A percentile compares a stretch with the other conserved stretches of the same genome.
These are phyloP conservation scores for Drosophila burlai DNA, from an alignment of 1,140 invertebrate genomes.

Conservation along the genomic window DNA sequence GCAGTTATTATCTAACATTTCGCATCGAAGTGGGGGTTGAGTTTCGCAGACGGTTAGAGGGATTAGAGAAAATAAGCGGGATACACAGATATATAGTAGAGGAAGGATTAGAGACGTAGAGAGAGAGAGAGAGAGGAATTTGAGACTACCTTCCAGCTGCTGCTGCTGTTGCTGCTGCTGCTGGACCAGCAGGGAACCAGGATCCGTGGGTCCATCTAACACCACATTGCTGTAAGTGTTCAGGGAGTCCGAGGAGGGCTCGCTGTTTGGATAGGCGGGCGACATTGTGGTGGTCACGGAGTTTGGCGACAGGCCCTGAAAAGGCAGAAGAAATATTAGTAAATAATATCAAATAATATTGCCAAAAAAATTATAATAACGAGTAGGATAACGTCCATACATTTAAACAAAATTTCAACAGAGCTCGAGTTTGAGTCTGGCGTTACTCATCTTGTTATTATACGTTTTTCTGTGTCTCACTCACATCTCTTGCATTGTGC, in stretches of 20 bases:
- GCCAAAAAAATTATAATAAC: too few relatives aligned
- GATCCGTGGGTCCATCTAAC: conserved; percentile 62
- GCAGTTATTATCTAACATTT: conserved; percentile 79
- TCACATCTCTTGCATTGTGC: conserved; percentile 83
- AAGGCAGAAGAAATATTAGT: too few relatives aligned
- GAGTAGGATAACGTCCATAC: too few relatives aligned
- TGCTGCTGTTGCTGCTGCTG: conserved; percentile 79
- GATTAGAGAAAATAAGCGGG: conserved; percentile 25
- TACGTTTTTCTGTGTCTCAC: conserved; percentile 17
- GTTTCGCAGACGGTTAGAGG: conserved; percentile 35
- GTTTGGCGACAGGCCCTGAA: conserved; percentile 88
- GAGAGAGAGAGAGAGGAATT: conserved; percentile 14
- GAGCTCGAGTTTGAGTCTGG: too few relatives aligned
- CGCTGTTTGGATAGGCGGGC: conserved; percentile 89
- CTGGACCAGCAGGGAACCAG: conserved; percentile 64
- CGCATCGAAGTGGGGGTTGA: conserved; percentile 38
- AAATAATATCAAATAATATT: too few relatives aligned
- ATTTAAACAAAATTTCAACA: too few relatives aligned
- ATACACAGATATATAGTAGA: conserved; percentile 22
- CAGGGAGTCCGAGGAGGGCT: conserved; percentile 87
- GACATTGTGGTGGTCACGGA: conserved; percentile 88
- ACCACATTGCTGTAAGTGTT: conserved; percentile 84
- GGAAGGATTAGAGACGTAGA: conserved; percentile 6
- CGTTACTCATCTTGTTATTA: too few relatives aligned
- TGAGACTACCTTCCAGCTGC: conserved; percentile 67